Base-by-base conservation (phyloP, 2,888 invertebrate species). In the Eupithecia exiguata region DNA sequence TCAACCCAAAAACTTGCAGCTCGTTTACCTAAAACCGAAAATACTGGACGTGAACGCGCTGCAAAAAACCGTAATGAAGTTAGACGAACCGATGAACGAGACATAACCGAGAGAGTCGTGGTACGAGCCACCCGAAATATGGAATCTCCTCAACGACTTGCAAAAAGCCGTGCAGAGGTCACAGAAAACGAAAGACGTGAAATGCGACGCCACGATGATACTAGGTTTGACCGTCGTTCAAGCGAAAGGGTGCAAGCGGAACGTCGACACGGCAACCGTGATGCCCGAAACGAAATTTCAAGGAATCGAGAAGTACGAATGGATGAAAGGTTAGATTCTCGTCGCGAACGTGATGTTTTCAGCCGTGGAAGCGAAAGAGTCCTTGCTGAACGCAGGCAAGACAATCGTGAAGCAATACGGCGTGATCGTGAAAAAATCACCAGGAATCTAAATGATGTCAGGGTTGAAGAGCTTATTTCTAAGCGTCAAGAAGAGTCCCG, bases 221-320 rank as follows among this genome's bases (percentile, higher is more conserved):
- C 46, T 16, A 71, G 71, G 43, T 69, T n/a, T 18, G 62, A 61
- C 36, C 76, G 71, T 62, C 70, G 35, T 53, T 49, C 70, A n/a
- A 77, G 46, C 46, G 77, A 78, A 18, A 75, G 77, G 69, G 25
- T 76, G 16, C 69, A 72, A 35, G 70, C 30, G 61, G 75, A 76
- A 46, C 63, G 58, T 65, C 49, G 69, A 40, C 40, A 73, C 62
- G 25, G 43, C 5, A 75, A 62, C 7, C 38, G 71, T n/a, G 70
- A 68, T 40, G n/a, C 53, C 14, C 62, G 49, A 58, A 40, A 58
- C 38, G 62, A 49, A 40, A 65, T 65, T 4, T 21, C 61, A 36
- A 73, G 61, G 58, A 66, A 69, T 36, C 35, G 38, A 61, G 70
- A 67, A 66, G 62, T 63, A 36, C 40, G 66, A 10, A 53, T 25